These are phyloP conservation scores for Octonoba sinensis DNA, from an alignment of 2,888 invertebrate species.

Conservation along the genomic window DNA sequence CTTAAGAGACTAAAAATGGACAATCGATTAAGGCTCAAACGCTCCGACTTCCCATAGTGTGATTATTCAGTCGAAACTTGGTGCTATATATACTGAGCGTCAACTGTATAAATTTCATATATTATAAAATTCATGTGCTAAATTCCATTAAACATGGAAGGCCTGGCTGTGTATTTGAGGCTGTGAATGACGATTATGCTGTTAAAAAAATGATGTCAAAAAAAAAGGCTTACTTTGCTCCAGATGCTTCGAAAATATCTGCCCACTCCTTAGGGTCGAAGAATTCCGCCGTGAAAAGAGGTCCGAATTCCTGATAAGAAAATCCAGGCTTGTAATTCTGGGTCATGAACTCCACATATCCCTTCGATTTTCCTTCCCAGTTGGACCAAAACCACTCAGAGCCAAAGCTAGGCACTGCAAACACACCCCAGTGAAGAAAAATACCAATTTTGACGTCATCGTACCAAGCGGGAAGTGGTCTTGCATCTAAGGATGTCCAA, in stretches of 20 bases:
- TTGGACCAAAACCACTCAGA: slow-evolving; percentile 67
- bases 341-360: slow-evolving; percentile 71
- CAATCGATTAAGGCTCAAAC: no score
- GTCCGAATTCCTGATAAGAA: slow-evolving; percentile 74
- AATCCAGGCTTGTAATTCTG: slow-evolving; percentile 73
- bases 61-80: no score
- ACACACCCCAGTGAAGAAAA: slow-evolving; percentile 68
- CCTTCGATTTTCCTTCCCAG: slow-evolving; percentile 38
- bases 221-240: slow-evolving; percentile 71
- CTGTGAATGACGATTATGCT: no score
- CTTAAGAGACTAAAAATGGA: no score
- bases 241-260: slow-evolving; percentile 72
- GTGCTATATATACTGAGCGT: no score
- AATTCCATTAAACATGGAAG: no score
- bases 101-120: no score
- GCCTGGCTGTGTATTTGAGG: no score
- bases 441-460: slow-evolving; percentile 67
- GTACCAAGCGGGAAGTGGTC: slow-evolving; percentile 67
- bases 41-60: no score
- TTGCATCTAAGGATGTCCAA: slow-evolving; percentile 67
- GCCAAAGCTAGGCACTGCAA: slow-evolving; percentile 67
- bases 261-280: slow-evolving; percentile 73
- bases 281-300: slow-evolving; percentile 72
- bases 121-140: no score
- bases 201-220: no score